phyloP scores from a whole-genome alignment of 2,888 invertebrate species.

The Scaptomyza polygonia region DNA sequence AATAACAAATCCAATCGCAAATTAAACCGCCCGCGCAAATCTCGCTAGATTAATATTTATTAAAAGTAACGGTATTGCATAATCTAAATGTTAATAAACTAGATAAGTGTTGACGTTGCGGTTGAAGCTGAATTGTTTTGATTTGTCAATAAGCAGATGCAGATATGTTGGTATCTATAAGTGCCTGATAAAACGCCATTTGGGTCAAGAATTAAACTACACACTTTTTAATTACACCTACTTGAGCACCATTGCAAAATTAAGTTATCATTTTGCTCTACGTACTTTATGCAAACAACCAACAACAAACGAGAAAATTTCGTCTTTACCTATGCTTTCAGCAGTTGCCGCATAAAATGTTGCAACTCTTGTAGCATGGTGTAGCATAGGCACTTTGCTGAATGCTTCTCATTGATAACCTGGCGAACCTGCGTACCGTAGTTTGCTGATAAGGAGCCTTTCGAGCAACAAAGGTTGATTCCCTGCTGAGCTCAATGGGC shows the following conservation, averaged over 20 bases:
- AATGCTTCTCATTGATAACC: slow-evolving; percentile 50
- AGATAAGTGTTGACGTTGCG: too few relatives aligned
- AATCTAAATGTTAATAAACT: too few relatives aligned
- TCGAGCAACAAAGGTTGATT: slow-evolving; percentile 23
- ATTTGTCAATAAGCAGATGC: slow-evolving; percentile 16
- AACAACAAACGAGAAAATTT: background rate
- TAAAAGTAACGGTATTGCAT: slow-evolving; percentile 2
- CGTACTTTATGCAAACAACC: slow-evolving; percentile 12
- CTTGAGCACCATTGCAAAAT: slow-evolving; percentile 11
- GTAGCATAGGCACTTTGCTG: slow-evolving; percentile 9
- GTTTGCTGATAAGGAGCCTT: slow-evolving; percentile 55
- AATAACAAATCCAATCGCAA: slow-evolving; percentile 24
- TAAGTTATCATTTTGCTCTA: background rate
- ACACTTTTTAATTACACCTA: slow-evolving; percentile 21
- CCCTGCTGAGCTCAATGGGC: slow-evolving; percentile 37
- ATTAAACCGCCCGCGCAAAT: slow-evolving; percentile 41
- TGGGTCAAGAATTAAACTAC: slow-evolving; percentile 63
- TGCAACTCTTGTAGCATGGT: slow-evolving; percentile 42
- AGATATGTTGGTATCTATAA: slow-evolving; percentile 33
- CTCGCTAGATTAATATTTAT: background rate
- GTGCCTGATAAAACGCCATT: slow-evolving; percentile 49
- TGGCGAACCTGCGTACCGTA: slow-evolving; percentile 39
- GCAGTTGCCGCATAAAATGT: background rate
- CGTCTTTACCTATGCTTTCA: background rate
- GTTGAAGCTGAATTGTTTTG: slow-evolving; percentile 4